A percentile compares a stretch with the other conserved stretches of the same genome.
These are phyloP conservation scores for Lasioglossum pauxillum DNA, from an alignment of 2,888 invertebrate species.

Conservation along the genomic window DNA sequence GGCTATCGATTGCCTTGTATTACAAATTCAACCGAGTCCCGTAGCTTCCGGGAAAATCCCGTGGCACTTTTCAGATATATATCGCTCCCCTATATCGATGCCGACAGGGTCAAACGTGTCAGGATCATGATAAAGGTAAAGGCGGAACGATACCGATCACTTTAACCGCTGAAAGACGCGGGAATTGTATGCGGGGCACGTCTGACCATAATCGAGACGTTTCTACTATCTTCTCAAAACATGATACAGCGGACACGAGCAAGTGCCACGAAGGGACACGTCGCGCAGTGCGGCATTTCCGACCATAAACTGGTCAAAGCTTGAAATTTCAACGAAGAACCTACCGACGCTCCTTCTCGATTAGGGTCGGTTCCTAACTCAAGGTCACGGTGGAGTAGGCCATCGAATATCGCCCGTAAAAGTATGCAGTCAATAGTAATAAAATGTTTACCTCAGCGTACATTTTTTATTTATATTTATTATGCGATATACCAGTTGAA, in stretches of 20 bases:
- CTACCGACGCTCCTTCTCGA: neutral
- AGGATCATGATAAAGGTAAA: slow-evolving; percentile 49
- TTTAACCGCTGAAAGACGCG: slow-evolving; percentile 38
- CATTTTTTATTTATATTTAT: too few species aligned
- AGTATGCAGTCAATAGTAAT: too few species aligned
- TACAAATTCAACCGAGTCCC: slow-evolving; percentile 45
- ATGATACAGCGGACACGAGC: slow-evolving; percentile 28
- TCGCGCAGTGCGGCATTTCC: neutral
- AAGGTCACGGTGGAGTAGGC: neutral
- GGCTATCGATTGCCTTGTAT: slow-evolving; percentile 50
- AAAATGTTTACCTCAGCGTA: too few species aligned
- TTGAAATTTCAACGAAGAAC: neutral
- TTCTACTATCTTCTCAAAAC: slow-evolving; percentile 50
- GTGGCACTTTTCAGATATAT: slow-evolving; percentile 40
- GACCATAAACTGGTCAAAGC: neutral
- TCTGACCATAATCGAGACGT: slow-evolving; percentile 64
- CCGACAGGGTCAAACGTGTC: slow-evolving; percentile 39
- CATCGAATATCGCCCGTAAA: too few species aligned
- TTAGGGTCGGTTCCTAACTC: neutral
- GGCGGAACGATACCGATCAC: slow-evolving; percentile 41
- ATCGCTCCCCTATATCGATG: slow-evolving; percentile 9
- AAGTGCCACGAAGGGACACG: slow-evolving; percentile 30
- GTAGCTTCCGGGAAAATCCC: slow-evolving; percentile 36
- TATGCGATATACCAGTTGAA: too few species aligned
- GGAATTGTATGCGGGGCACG: slow-evolving; percentile 49